phyloP scores from a whole-genome alignment of 2,797 vertebrate species.

The Crenichthys baileyi region DNA sequence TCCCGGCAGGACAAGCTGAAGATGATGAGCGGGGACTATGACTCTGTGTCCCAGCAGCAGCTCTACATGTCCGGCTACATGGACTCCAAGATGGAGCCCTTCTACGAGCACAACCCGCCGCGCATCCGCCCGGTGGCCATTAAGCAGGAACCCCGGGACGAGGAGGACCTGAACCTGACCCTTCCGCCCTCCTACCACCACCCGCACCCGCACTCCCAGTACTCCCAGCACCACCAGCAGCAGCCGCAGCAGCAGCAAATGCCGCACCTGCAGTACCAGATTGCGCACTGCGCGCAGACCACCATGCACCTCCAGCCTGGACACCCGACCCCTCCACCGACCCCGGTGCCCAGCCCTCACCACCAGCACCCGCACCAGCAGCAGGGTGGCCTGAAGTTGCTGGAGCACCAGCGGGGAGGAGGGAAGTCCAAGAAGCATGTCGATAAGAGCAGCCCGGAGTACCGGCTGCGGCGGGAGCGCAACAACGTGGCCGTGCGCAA shows the following conservation, averaged over 20 bases:
- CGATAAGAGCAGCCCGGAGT: conserved; percentile 95
- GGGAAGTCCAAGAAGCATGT: conserved; percentile 90
- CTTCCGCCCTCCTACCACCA: conserved; percentile 81
- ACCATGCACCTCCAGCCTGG: conserved; percentile 95
- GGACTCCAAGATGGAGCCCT: conserved; percentile 89
- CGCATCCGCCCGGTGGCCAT: conserved; percentile 90
- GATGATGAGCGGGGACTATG: conserved; percentile 84
- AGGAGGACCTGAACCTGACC: conserved; percentile 85
- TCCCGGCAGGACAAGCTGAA: conserved; percentile 87
- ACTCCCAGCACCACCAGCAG: conserved; percentile 39
- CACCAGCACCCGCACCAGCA: conserved; percentile 60
- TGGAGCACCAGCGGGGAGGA: conserved; percentile 66
- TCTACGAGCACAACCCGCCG: conserved; percentile 85
- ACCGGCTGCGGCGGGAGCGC: conserved; percentile 93
- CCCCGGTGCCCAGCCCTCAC: conserved; percentile 94
- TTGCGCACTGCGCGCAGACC: conserved; percentile 95
- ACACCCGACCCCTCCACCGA: conserved; percentile 95
- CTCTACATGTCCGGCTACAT: conserved; percentile 82
- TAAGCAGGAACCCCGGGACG: conserved; percentile 92
- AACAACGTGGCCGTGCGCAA: conserved; percentile 98
- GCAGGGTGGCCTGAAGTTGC: conserved; percentile 80
- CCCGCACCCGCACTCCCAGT: conserved; percentile 21
- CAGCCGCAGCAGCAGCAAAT: conserved; percentile 81
- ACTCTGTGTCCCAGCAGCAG: conserved; percentile 75
- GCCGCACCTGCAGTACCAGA: conserved; percentile 95